These are phyloP conservation scores for Sminthurides aquaticus DNA, from an alignment of 2,888 invertebrate species.

Conservation along the genomic window DNA sequence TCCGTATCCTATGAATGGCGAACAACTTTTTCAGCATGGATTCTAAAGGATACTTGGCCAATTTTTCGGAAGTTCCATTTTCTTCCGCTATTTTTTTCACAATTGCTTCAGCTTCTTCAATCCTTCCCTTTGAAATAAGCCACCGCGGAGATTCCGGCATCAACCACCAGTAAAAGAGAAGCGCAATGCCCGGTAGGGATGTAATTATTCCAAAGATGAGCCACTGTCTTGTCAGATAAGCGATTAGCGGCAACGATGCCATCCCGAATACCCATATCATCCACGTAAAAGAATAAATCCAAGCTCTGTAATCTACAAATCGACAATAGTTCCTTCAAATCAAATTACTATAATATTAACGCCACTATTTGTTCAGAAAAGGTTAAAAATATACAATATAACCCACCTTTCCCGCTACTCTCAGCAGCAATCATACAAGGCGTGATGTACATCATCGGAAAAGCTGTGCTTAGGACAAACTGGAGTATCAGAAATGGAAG, in stretches of 20 bases:
- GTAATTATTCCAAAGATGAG: conserved; percentile 44
- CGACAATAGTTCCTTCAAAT: not conserved
- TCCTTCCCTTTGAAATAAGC: conserved; percentile 40
- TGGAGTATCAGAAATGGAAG: conserved; percentile 23
- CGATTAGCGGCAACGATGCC: conserved; percentile 44
- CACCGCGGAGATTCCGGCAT: conserved; percentile 44
- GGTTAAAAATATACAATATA: too few species aligned
- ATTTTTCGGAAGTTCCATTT: conserved; percentile 30
- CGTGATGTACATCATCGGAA: conserved; percentile 30
- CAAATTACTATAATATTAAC: not conserved
- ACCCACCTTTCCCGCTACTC: conserved; percentile 32
- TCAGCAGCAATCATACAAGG: conserved; percentile 33
- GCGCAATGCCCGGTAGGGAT: conserved; percentile 40
- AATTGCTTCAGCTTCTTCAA: conserved; percentile 29
- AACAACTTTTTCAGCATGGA: conserved; percentile 18
- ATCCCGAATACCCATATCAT: conserved; percentile 43
- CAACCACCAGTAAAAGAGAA: conserved; percentile 36
- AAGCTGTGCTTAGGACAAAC: conserved; percentile 30
- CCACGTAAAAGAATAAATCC: conserved; percentile 24
- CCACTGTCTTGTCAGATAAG: conserved; percentile 44
- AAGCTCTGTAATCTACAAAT: conserved; percentile 29
- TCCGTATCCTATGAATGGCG: conserved; percentile 8
- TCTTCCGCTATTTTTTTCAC: conserved; percentile 32
- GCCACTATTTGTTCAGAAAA: not conserved
- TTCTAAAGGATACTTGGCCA: conserved; percentile 14